Evolutionary conservation across 2,113 vertebrate species (phyloP).

Genomic region (cattle (Bos taurus)): ARS-UCD2.0 NC_037337.1:71957001-71957500

Average conservation of each 20-base stretch:
- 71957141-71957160: neutral
- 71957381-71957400: neutral
- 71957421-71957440: neutral
- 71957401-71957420: neutral
- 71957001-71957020: slow-evolving; percentile 20
- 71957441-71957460: slow-evolving; percentile 10
- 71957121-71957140: neutral
- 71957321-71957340: neutral
- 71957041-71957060: neutral
- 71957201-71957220: neutral
- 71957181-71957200: neutral
- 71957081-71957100: neutral
- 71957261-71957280: neutral
- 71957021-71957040: neutral
- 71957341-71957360: neutral
- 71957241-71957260: neutral
- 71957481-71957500: neutral
- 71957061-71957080: slow-evolving; percentile 8
- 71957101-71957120: slow-evolving; percentile 26
- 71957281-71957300: neutral
- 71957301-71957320: neutral
- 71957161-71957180: neutral
- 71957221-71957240: neutral
- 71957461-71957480: neutral
- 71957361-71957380: neutral